Evolutionary conservation across 1,140 invertebrate genomes (phyloP).

Genomic region (Zaprionus nigranus): DNA sequence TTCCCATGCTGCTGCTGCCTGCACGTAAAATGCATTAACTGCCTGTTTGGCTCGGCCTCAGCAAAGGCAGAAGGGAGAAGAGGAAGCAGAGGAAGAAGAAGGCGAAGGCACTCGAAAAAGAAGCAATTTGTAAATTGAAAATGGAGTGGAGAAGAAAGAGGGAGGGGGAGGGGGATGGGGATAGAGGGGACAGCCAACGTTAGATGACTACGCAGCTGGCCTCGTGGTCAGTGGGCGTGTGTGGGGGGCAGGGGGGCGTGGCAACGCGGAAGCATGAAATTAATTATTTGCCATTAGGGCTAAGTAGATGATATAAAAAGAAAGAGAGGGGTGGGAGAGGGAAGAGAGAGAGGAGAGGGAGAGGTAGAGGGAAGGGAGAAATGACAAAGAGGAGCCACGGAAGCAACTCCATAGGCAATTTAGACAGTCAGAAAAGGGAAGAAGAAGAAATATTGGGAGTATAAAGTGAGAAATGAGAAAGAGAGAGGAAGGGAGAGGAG

Average conservation of each 20-base stretch:
- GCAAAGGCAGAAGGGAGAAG: neutral
- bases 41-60: constrained; percentile 42
- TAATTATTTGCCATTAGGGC: constrained; percentile 85
- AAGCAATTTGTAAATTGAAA: constrained; percentile 83
- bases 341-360: too few species aligned
- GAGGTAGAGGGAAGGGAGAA: neutral
- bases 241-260: constrained; percentile 28
- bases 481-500: neutral
- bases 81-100: neutral
- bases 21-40: constrained; percentile 83
- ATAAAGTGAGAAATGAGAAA: neutral
- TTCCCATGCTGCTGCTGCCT: constrained; percentile 24
- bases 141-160: constrained; percentile 46
- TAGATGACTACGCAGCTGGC: neutral
- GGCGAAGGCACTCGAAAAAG: constrained; percentile 75
- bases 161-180: neutral
- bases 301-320: constrained; percentile 82
- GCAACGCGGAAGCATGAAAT: constrained; percentile 80
- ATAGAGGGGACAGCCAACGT: constrained; percentile 1
- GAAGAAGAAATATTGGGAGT: neutral
- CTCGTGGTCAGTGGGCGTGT: constrained; percentile 28
- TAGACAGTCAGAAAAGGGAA: neutral
- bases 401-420: neutral
- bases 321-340: neutral
- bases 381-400: neutral